phyloP scores from a whole-genome alignment of 2,113 vertebrate species.

The Tauraco erythrolophus region DNA sequence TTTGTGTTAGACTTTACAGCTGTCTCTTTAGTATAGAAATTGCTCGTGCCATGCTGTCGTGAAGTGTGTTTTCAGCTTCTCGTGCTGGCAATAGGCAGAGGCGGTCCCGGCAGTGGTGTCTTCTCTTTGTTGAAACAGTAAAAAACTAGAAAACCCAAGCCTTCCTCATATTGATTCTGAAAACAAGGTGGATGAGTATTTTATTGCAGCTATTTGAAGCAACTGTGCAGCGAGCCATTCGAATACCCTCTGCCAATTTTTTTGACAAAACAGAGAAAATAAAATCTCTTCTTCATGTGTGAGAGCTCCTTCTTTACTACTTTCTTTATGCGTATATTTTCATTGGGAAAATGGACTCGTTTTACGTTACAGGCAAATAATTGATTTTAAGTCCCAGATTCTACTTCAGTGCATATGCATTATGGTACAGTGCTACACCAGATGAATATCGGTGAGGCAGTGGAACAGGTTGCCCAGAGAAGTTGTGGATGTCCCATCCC shows the following conservation, averaged over 20 bases:
- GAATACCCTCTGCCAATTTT: neutral
- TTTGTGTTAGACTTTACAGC: slow-evolving; percentile 60
- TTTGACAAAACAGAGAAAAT: neutral
- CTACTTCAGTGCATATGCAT: neutral
- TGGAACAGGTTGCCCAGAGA: no score
- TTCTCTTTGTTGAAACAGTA: neutral
- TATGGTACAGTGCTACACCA: neutral
- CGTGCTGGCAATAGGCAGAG: neutral
- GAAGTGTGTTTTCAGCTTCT: slow-evolving; percentile 26
- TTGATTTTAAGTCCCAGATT: neutral
- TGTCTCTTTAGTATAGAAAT: slow-evolving; percentile 56
- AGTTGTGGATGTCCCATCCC: no score
- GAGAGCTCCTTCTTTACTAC: neutral
- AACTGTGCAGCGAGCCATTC: neutral
- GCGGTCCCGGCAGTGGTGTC: neutral
- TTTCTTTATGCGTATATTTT: neutral
- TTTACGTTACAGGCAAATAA: neutral
- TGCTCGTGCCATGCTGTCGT: neutral
- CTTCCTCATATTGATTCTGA: neutral
- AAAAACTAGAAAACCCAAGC: slow-evolving; percentile 10
- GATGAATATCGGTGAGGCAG: no score
- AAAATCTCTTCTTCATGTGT: neutral
- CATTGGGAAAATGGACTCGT: neutral
- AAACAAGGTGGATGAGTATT: neutral
- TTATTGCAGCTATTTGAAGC: neutral